These are phyloP conservation scores for Lutraria lutraria DNA, from an alignment of 2,888 invertebrate species.

Conservation along the genomic window DNA sequence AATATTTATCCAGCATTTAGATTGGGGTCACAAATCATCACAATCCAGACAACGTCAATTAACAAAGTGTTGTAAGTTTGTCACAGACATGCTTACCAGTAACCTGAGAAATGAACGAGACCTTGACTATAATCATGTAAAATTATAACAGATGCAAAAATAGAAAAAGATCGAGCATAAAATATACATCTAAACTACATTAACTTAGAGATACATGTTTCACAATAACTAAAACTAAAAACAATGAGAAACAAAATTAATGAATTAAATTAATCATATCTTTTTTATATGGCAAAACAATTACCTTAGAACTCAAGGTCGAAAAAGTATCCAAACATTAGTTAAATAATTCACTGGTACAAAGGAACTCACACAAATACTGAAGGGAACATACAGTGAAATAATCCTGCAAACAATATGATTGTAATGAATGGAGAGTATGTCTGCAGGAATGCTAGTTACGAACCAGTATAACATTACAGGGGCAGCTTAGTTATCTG, in stretches of 20 bases:
- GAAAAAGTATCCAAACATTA: slow-evolving; percentile 1
- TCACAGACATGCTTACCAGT: no score
- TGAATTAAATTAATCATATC: no score
- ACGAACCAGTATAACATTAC: no score
- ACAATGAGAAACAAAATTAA: no score
- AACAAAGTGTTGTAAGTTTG: background rate
- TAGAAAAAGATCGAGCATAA: no score
- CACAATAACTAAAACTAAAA: no score
- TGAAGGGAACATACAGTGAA: background rate
- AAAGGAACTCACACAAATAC: slow-evolving; percentile 6
- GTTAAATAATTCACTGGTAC: background rate
- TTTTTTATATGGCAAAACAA: background rate
- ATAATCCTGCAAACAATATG: slow-evolving; percentile 2
- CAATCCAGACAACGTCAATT: background rate
- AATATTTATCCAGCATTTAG: background rate
- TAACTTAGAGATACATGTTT: no score
- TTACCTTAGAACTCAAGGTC: slow-evolving; percentile 13
- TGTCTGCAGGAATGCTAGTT: background rate
- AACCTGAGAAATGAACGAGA: no score
- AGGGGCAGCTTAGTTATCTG: no score
- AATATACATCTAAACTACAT: no score
- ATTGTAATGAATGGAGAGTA: background rate
- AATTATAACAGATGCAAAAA: no score
- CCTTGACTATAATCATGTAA: no score
- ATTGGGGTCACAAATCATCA: background rate